These are phyloP conservation scores for Achroia grisella DNA, from an alignment of 1,140 invertebrate genomes.

Conservation along the genomic window DNA sequence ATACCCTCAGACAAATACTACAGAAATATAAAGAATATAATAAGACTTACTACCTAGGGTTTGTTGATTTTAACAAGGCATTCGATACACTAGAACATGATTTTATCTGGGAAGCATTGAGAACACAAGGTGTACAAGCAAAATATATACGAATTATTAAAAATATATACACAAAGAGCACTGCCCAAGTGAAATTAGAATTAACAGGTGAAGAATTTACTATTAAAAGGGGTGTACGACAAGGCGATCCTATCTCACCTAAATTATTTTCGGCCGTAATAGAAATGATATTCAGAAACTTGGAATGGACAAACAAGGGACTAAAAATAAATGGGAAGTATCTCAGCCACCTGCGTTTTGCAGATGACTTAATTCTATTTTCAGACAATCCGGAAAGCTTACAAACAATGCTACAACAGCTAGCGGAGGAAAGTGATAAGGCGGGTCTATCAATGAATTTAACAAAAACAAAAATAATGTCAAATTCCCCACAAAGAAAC, in stretches of 20 bases:
- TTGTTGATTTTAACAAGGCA: conserved; percentile 19
- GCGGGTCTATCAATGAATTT: too few species aligned
- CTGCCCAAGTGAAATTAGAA: conserved; percentile 7
- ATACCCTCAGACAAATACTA: too few species aligned
- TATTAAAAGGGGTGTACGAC: conserved; percentile 30
- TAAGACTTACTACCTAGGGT: conserved; percentile 11
- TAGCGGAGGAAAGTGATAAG: too few species aligned
- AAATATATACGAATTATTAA: too few species aligned
- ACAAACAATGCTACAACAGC: too few species aligned
- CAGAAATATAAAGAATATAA: conserved; percentile 17
- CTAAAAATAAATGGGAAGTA: neutral
- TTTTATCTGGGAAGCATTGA: conserved; percentile 5
- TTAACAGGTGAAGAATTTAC: conserved; percentile 19
- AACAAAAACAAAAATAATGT: too few species aligned
- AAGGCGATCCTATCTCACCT: conserved; percentile 31
- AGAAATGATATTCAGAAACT: conserved; percentile 20
- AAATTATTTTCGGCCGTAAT: conserved; percentile 28
- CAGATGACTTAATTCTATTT: too few species aligned
- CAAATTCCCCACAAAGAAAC: too few species aligned
- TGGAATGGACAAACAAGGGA: conserved; percentile 21
- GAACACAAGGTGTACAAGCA: conserved; percentile 5
- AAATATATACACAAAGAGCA: conserved; percentile 11
- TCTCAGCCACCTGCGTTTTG: too few species aligned
- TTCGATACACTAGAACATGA: conserved; percentile 12
- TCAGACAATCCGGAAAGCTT: too few species aligned